These are phyloP conservation scores for Drosophila nr. perissopoda DNA, from an alignment of 2,888 invertebrate genomes.

Conservation along the genomic window DNA sequence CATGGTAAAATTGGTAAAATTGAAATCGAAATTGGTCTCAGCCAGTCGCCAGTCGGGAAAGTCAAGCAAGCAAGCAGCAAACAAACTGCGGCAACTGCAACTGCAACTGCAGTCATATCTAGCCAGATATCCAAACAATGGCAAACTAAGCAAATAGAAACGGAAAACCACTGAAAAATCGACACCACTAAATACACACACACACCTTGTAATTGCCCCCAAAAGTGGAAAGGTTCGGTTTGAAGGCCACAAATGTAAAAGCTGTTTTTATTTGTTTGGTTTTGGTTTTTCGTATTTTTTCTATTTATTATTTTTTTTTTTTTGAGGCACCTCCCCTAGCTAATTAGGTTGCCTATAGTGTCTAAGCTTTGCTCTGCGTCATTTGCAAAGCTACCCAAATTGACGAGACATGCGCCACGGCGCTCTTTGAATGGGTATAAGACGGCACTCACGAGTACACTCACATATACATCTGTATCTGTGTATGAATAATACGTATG, in stretches of 20 bases:
- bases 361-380: constrained; percentile 39
- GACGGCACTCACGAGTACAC: constrained; percentile 16
- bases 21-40: constrained; percentile 73
- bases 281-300: constrained; percentile 1
- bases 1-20: constrained; percentile 76
- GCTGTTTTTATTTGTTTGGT: constrained; percentile 21
- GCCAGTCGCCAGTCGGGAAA: constrained; percentile 50
- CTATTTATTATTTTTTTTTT: neutral
- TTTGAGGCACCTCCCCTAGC: constrained; percentile 16
- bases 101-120: constrained; percentile 20
- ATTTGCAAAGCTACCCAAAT: constrained; percentile 53
- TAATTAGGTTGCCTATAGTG: constrained; percentile 52
- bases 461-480: neutral
- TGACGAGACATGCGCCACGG: constrained; percentile 53
- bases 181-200: constrained; percentile 26
- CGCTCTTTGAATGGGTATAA: constrained; percentile 4
- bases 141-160: constrained; percentile 34
- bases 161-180: constrained; percentile 43
- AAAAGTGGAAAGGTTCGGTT: constrained; percentile 26
- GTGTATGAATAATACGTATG: constrained; percentile 1
- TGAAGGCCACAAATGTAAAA: constrained; percentile 57
- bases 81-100: constrained; percentile 18
- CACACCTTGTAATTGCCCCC: constrained; percentile 52
- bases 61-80: constrained; percentile 31
- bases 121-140: constrained; percentile 48